These are phyloP conservation scores for Orthosia cruda DNA, from an alignment of 2,888 invertebrate genomes.

Conservation along the genomic window DNA sequence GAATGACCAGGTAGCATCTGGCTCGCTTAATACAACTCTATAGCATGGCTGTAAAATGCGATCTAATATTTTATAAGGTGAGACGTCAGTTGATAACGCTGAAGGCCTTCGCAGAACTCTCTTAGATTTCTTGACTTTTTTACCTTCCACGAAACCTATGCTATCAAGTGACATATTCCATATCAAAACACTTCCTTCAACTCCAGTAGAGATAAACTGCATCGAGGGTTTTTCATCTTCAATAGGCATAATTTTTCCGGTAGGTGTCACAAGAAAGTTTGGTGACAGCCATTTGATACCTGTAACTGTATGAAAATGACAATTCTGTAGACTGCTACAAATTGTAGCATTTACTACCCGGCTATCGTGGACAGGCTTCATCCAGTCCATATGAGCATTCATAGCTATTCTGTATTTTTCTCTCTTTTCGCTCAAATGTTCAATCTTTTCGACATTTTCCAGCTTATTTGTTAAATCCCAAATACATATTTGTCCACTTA, in stretches of 20 bases:
- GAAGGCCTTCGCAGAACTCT: constrained; percentile 91
- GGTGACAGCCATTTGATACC: constrained; percentile 93
- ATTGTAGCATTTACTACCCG: constrained; percentile 92
- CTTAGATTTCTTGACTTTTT: constrained; percentile 86
- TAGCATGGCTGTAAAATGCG: constrained; percentile 93
- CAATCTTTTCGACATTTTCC: constrained; percentile 92
- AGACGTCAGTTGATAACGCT: constrained; percentile 92
- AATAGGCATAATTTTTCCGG: constrained; percentile 89
- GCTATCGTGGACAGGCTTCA: constrained; percentile 92
- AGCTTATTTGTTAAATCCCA: constrained; percentile 94
- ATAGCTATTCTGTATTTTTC: constrained; percentile 92
- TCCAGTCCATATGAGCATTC: constrained; percentile 93
- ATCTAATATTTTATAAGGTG: constrained; percentile 92
- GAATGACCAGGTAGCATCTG: constrained; percentile 82
- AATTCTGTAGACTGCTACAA: constrained; percentile 92
- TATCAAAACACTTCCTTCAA: constrained; percentile 93
- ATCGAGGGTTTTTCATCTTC: constrained; percentile 83
- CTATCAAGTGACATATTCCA: constrained; percentile 93
- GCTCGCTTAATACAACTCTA: constrained; percentile 88
- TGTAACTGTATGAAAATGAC: constrained; percentile 93
- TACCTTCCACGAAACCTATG: constrained; percentile 79
- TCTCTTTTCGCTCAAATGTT: constrained; percentile 93
- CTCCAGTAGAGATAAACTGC: constrained; percentile 93
- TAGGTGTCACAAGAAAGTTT: constrained; percentile 91
- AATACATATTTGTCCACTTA: constrained; percentile 94